Conservation (phyloP, 1,140 invertebrate genomes). For the Drosophila fuyamai region DNA sequence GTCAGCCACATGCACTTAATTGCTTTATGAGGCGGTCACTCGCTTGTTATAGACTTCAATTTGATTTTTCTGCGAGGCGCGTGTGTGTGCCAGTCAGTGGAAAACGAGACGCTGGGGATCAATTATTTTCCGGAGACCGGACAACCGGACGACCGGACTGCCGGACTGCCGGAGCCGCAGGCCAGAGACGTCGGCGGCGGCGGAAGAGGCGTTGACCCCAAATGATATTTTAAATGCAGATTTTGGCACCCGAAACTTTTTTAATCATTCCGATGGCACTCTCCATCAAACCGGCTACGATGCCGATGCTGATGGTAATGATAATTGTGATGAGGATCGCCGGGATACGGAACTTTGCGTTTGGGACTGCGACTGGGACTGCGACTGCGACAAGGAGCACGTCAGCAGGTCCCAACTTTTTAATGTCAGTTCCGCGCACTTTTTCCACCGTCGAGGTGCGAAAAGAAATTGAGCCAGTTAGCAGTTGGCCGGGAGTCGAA, state of each 20-base stretch:
- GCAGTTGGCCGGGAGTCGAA: neutral
- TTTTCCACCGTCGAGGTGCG: constrained; percentile 45
- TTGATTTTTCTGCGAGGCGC: constrained; percentile 63
- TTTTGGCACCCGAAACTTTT: constrained; percentile 72
- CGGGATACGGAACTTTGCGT: neutral
- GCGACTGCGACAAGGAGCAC: constrained; percentile 31
- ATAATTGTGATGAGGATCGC: constrained; percentile 29
- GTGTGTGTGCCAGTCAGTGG: neutral
- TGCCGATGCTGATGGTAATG: constrained; percentile 24
- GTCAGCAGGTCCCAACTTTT: constrained; percentile 60
- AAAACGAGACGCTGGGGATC: constrained; percentile 77
- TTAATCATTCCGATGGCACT: constrained; percentile 73
- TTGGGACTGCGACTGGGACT: neutral
- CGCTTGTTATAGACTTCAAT: constrained; percentile 82
- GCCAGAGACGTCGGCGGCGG: constrained; percentile 49
- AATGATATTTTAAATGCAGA: constrained; percentile 57
- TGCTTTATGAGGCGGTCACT: constrained; percentile 81
- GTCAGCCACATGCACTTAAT: constrained; percentile 82
- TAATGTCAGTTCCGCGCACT: constrained; percentile 69
- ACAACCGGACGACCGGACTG: neutral
- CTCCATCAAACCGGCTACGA: constrained; percentile 9
- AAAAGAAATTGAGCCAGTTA: constrained; percentile 34
- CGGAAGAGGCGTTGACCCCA: constrained; percentile 51
- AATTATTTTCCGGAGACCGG: constrained; percentile 62
- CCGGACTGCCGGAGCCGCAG: constrained; percentile 53